Base-by-base conservation (phyloP, 2,113 vertebrate species). In the Varanus salvator region DNA sequence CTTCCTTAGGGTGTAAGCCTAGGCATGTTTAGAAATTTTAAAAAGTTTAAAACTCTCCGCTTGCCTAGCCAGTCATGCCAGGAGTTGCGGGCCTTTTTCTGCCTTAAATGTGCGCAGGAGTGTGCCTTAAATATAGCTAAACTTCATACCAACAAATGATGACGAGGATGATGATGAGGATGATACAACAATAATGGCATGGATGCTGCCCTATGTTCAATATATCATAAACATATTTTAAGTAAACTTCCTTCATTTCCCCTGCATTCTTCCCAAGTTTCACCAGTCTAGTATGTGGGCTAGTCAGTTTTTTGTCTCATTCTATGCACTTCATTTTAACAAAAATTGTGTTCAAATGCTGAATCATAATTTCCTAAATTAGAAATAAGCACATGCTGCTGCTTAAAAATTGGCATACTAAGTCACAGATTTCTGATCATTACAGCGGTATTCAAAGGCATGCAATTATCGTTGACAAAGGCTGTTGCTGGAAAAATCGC, bases 391-490 rank as follows among this genome's bases (percentile, higher is more conserved):
- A 82, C 54, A 82, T 74, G 44, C 60, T 71, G 19, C 15, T 3
- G 82, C 17, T 27, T 80, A 80, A 57, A 80, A 80, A 68, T 25
- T 34, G 64, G 90, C 90, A 85, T 77, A 84, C 50, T 5, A 14
- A 54, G 44, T 69, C 54, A 69, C 50, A 88, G 50, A 88, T 87
- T 69, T 64, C 60, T 77, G 60, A n/a, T 78, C 48, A 87, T 87
- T 87, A 91, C 6, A 23, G 44, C 64, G 21, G n/a, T 72, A 84
- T 69, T 91, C 64, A 91, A 60, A 71, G 87, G 23, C 50, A 6
- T 60, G n/a, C 80, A 87, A 87, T 91, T 87, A 87, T 84, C 34
- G 52, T 80, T 80, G 60, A 84, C 72, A n/a, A 87, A 60, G 19
- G 23, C 74, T 48, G 74, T 71, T 78, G 66, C 64, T 38, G 50